phyloP scores from a whole-genome alignment of 2,797 vertebrate species.

The Luscinia luscinia region DNA sequence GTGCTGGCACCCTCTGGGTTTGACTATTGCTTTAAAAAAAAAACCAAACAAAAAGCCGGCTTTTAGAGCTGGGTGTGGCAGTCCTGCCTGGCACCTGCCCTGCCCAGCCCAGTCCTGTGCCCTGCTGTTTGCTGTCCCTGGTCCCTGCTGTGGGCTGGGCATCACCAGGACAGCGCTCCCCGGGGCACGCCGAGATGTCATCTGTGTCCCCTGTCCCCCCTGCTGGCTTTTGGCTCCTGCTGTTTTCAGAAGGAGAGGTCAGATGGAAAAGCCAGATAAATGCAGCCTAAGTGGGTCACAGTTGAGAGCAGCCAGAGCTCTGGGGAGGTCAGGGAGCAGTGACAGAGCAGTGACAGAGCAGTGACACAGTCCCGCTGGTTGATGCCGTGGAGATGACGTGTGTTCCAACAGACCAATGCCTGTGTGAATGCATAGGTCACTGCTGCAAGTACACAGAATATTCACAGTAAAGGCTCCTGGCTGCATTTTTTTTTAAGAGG shows the following conservation, averaged over 20 bases:
- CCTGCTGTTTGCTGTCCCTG: not conserved
- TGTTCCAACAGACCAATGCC: not conserved
- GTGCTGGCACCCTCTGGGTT: not conserved
- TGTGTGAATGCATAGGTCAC: not conserved
- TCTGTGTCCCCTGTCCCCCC: not conserved
- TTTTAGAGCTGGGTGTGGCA: not conserved
- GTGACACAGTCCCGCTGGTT: not conserved
- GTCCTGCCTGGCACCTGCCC: not conserved
- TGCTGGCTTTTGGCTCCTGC: not conserved
- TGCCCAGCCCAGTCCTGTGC: not conserved
- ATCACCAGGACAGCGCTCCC: not conserved
- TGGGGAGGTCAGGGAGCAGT: not conserved
- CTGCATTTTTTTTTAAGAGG: not conserved
- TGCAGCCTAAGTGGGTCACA: not conserved
- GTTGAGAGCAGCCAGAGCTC: not conserved
- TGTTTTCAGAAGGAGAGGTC: not conserved
- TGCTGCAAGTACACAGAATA: not conserved
- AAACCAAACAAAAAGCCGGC: no score
- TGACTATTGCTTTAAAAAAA: not conserved
- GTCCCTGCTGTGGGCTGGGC: not conserved
- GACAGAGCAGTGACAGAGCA: not conserved
- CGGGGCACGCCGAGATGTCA: rapidly evolving
- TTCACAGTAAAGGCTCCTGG: not conserved
- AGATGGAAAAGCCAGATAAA: not conserved
- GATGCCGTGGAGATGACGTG: not conserved